Percentiles rank a stretch among this genome's conserved stretches.
Evolutionary conservation across 2,888 invertebrate genomes (phyloP).

Genomic region (Dorcus parallelipipedus): DNA sequence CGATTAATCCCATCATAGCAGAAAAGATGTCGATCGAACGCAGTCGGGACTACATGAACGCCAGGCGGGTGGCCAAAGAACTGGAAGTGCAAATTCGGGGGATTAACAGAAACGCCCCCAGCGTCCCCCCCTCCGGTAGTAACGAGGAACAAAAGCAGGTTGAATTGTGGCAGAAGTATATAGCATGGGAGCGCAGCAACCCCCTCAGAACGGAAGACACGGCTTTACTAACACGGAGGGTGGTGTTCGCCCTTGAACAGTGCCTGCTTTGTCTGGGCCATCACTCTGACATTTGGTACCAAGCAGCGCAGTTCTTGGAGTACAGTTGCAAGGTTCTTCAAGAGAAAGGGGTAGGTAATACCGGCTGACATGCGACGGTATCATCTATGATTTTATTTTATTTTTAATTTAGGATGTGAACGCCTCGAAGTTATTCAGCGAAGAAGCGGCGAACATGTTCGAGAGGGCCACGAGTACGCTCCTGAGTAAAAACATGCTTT

Average conservation of each 20-base stretch:
- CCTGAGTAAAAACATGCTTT: constrained; percentile 83
- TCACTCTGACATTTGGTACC: constrained; percentile 99
- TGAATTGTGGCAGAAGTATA: constrained; percentile 98
- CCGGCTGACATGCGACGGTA: background rate
- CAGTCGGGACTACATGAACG: constrained; percentile 97
- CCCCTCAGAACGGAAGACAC: constrained; percentile 96
- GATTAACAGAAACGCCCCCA: constrained; percentile 91
- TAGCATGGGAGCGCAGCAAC: constrained; percentile 95
- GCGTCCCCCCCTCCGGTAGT: constrained; percentile 90
- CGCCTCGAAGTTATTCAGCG: constrained; percentile 87
- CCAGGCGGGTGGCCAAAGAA: constrained; percentile 92
- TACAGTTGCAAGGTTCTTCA: constrained; percentile 89
- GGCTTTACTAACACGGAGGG: constrained; percentile 85
- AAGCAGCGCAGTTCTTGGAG: constrained; percentile 95
- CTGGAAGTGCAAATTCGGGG: constrained; percentile 93
- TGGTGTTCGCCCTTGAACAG: constrained; percentile 99
- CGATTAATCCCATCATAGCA: constrained; percentile 75
- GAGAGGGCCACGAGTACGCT: constrained; percentile 90
- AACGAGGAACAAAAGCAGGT: constrained; percentile 94
- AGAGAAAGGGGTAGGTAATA: constrained; percentile 83
- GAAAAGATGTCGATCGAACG: constrained; percentile 98
- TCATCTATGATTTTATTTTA: constrained; percentile 1
- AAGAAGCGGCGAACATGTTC: constrained; percentile 92
- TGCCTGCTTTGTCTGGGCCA: constrained; percentile 93
- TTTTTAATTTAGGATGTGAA: constrained; percentile 73